Conservation (phyloP, 2,888 invertebrate genomes). For the Acanthococcus lagerstroemiae region DNA sequence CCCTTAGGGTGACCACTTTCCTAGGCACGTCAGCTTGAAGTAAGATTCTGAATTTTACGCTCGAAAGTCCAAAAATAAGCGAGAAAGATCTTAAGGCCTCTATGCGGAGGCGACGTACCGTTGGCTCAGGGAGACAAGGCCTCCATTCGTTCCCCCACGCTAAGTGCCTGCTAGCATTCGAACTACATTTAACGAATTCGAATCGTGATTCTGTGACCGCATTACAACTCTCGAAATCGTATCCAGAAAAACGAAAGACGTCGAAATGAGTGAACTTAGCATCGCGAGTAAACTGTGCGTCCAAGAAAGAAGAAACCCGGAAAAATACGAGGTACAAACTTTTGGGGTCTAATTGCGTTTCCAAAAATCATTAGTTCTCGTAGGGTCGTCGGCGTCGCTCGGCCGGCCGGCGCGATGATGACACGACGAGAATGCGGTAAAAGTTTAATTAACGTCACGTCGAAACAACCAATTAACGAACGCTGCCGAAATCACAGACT, state of each 20-base stretch:
- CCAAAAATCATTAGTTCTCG: conserved; percentile 23
- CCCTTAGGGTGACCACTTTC: no score
- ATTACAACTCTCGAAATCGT: not conserved
- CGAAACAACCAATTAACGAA: conserved; percentile 24
- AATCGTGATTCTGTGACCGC: no score
- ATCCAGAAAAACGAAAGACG: not conserved
- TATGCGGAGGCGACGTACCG: no score
- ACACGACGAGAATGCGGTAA: conserved; percentile 22
- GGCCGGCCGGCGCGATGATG: not conserved
- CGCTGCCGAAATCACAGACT: conserved; percentile 8
- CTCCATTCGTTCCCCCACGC: no score
- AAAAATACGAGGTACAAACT: not conserved
- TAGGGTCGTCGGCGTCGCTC: not conserved
- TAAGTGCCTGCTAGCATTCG: no score
- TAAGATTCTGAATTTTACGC: no score
- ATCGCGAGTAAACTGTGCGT: no score
- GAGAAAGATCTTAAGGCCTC: no score
- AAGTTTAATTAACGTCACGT: conserved; percentile 27
- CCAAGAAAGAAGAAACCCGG: not conserved
- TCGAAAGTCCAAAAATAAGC: no score
- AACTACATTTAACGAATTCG: no score
- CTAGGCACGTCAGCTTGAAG: no score
- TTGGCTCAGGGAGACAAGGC: no score
- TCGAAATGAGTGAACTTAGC: not conserved
- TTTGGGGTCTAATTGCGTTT: not conserved